These are phyloP conservation scores for Allolobophora icterica DNA, from an alignment of 2,888 invertebrate genomes.

Conservation along the genomic window DNA sequence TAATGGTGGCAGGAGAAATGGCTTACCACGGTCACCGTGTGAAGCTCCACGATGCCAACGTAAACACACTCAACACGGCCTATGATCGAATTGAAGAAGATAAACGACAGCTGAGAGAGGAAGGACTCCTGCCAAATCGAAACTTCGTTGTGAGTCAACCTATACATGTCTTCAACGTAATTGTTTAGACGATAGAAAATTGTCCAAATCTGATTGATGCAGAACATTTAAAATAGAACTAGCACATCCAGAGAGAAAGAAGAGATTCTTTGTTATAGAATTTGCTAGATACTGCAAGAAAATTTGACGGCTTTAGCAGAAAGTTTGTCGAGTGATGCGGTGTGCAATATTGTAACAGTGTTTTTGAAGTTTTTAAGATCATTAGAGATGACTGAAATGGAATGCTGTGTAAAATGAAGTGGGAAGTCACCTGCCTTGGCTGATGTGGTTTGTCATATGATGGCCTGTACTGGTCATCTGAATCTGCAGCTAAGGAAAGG, in stretches of 20 bases:
- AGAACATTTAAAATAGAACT: conserved; percentile 20
- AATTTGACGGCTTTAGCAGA: not conserved
- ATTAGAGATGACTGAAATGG: not conserved
- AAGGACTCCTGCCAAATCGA: conserved; percentile 63
- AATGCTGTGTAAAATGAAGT: not conserved
- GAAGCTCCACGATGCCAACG: conserved; percentile 63
- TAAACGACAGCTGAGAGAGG: conserved; percentile 60
- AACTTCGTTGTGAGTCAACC: conserved; percentile 61
- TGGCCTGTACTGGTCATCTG: not conserved
- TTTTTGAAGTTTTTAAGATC: not conserved
- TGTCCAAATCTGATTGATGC: not conserved
- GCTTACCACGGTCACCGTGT: conserved; percentile 67
- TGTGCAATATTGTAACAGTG: not conserved
- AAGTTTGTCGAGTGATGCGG: not conserved
- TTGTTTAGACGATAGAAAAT: not conserved
- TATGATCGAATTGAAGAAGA: conserved; percentile 64
- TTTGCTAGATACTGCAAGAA: not conserved
- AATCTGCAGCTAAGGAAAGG: too few relatives aligned
- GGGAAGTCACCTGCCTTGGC: not conserved
- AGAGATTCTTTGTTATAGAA: not conserved
- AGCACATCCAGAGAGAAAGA: too few relatives aligned
- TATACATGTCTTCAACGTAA: not conserved
- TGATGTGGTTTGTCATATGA: not conserved
- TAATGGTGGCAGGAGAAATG: conserved; percentile 61
- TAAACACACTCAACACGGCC: conserved; percentile 60